Conservation (phyloP, 2,888 invertebrate genomes). For the Agonum fuliginosum region DNA sequence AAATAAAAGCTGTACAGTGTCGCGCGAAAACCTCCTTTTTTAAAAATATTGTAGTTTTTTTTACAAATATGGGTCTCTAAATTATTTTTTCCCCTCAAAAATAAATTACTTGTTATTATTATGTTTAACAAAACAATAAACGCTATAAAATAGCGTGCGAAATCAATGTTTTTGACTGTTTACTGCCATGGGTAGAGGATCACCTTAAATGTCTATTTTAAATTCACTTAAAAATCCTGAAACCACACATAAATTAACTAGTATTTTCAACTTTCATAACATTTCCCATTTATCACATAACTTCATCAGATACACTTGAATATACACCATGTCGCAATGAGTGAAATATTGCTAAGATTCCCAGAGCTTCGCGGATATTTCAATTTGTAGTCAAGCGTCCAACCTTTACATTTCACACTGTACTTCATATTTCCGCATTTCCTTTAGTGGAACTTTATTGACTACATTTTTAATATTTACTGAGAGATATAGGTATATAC, state of each 20-base stretch:
- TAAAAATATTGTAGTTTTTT: no score
- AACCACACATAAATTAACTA: neutral
- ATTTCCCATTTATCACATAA: conserved; percentile 2
- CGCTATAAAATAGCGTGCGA: no score
- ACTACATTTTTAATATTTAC: no score
- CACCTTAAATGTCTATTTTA: neutral
- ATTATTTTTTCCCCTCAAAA: no score
- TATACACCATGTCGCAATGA: conserved; percentile 10
- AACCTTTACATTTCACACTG: neutral
- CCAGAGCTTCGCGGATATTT: neutral
- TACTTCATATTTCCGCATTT: no score
- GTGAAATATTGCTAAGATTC: conserved; percentile 5
- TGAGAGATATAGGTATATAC: no score
- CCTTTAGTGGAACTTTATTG: no score
- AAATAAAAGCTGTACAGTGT: no score
- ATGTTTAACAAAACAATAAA: neutral
- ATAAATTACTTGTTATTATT: neutral
- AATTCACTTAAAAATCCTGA: neutral
- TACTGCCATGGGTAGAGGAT: neutral
- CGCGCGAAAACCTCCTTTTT: no score
- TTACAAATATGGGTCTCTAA: no score
- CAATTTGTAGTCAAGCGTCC: neutral
- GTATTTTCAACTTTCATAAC: neutral
- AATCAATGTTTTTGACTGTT: no score
- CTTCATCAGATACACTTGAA: neutral